Conservation (phyloP, 2,888 invertebrate genomes). For the Lasioglossum lativentre region DNA sequence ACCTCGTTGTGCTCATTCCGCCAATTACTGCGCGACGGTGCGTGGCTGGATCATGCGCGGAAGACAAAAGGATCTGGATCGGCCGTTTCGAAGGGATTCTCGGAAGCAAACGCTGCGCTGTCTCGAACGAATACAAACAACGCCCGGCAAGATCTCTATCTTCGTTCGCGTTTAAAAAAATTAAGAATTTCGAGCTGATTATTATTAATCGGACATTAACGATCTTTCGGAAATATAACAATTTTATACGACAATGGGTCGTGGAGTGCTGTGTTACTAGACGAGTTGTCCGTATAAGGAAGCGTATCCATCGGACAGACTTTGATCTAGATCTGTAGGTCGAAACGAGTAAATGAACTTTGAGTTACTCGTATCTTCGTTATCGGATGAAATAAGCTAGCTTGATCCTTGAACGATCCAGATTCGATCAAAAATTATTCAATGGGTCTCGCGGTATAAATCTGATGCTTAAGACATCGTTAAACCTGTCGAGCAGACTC, state of each 20-base stretch:
- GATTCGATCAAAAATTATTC: neutral
- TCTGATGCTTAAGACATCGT: neutral
- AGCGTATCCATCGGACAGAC: neutral
- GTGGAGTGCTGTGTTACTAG: too few species aligned
- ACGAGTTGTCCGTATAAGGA: neutral
- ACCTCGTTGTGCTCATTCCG: constrained; percentile 80
- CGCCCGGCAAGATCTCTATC: neutral
- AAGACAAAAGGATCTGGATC: constrained; percentile 75
- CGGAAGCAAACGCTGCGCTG: constrained; percentile 45
- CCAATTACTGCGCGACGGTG: constrained; percentile 76
- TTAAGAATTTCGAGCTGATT: neutral
- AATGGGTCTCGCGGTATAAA: neutral
- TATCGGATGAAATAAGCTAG: neutral
- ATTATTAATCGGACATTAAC: too few species aligned
- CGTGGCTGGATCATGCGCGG: constrained; percentile 56
- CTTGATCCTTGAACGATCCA: neutral
- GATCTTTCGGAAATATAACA: neutral
- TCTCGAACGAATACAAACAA: neutral
- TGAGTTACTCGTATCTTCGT: neutral
- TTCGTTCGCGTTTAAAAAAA: neutral
- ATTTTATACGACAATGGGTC: neutral
- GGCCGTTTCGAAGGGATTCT: constrained; percentile 68
- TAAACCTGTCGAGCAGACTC: neutral
- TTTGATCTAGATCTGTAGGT: neutral
- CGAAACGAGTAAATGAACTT: neutral